Evolutionary conservation across 2,113 vertebrate species (phyloP).

Genomic region (Eidolon helvum): DNA sequence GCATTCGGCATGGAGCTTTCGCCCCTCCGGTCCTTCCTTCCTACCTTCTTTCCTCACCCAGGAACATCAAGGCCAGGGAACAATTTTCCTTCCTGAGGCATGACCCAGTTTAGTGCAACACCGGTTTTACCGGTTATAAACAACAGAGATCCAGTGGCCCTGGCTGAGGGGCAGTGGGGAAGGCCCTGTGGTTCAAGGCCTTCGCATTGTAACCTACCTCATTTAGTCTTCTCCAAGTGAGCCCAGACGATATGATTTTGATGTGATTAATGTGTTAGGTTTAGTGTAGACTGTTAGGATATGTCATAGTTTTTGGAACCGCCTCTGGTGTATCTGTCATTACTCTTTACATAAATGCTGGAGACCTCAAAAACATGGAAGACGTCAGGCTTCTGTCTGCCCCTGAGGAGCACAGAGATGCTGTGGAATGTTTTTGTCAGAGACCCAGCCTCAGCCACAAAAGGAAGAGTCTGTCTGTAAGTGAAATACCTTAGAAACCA

Average conservation of each 20-base stretch:
- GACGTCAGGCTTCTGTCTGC: not conserved
- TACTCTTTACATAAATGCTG: not conserved
- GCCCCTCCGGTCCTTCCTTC: not conserved
- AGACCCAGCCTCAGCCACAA: not conserved
- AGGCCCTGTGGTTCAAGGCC: not conserved
- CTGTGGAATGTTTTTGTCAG: not conserved
- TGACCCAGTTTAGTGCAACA: too few species aligned
- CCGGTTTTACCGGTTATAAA: not conserved
- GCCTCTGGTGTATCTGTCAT: not conserved
- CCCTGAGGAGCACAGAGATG: not conserved
- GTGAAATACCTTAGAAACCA: not conserved
- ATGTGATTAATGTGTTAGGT: not conserved
- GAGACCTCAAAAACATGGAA: not conserved
- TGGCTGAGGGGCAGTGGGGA: not conserved
- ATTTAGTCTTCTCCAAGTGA: not conserved
- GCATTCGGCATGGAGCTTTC: fast-evolving
- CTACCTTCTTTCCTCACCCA: not conserved
- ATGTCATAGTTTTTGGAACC: not conserved
- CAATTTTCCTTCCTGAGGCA: not conserved
- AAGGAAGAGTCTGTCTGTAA: not conserved
- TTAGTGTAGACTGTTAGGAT: not conserved
- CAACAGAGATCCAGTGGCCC: too few species aligned
- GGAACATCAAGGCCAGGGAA: not conserved
- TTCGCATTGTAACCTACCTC: not conserved
- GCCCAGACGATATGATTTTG: not conserved